These are phyloP conservation scores for Empis livida DNA, from an alignment of 2,888 invertebrate species.

Conservation along the genomic window DNA sequence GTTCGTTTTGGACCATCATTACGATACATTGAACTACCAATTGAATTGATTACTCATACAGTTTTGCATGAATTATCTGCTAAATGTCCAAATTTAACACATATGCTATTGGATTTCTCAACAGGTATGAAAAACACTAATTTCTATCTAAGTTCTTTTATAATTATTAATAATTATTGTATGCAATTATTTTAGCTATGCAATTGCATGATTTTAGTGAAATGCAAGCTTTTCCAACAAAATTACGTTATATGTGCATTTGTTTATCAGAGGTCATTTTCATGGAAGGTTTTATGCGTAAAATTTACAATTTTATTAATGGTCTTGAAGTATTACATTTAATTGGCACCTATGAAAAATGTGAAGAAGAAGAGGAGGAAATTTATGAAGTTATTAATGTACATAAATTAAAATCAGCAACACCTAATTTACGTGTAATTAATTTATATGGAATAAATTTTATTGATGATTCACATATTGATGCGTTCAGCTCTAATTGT, in stretches of 20 bases:
- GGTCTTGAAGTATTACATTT: slow-evolving; percentile 91
- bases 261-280: slow-evolving; percentile 99
- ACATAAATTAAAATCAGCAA: slow-evolving; percentile 94
- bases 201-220: slow-evolving; percentile 98
- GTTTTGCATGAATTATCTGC: slow-evolving; percentile 93
- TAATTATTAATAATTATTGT: too few species aligned
- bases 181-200: slow-evolving; percentile 53
- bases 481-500: slow-evolving; percentile 93
- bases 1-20: slow-evolving; percentile 78
- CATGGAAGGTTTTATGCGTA: slow-evolving; percentile 99
- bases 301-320: slow-evolving; percentile 98
- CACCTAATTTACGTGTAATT: slow-evolving; percentile 93
- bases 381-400: slow-evolving; percentile 99
- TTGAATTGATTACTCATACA: slow-evolving; percentile 91
- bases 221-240: slow-evolving; percentile 96
- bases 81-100: slow-evolving; percentile 89
- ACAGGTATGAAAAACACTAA: slow-evolving; percentile 47
- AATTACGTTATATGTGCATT: slow-evolving; percentile 86
- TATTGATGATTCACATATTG: slow-evolving; percentile 97
- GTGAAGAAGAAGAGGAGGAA: slow-evolving; percentile 98
- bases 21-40: slow-evolving; percentile 84
- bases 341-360: slow-evolving; percentile 94
- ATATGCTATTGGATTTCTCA: slow-evolving; percentile 94
- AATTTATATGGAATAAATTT: slow-evolving; percentile 98
- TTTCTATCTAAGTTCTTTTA: too few species aligned